These are phyloP conservation scores for Drosophila formosana DNA, from an alignment of 2,888 invertebrate species.

Conservation along the genomic window DNA sequence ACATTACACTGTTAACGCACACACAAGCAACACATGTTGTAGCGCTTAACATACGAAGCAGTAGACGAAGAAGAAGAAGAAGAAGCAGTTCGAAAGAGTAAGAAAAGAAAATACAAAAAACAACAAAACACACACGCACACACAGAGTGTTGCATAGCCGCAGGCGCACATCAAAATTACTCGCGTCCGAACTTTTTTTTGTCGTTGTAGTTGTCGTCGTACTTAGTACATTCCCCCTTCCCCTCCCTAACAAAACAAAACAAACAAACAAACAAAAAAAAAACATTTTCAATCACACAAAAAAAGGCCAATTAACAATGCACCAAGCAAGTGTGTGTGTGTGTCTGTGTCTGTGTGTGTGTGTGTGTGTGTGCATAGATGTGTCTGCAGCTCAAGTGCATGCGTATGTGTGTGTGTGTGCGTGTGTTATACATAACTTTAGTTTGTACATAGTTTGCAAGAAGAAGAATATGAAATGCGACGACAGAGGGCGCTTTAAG, in stretches of 20 bases:
- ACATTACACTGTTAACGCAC: constrained; percentile 19
- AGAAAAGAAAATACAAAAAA: neutral
- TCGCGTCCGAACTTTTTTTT: constrained; percentile 45
- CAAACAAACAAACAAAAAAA: constrained; percentile 6
- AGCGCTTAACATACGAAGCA: constrained; percentile 18
- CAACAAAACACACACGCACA: constrained; percentile 4
- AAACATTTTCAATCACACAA: constrained; percentile 36
- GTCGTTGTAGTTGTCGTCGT: constrained; percentile 58
- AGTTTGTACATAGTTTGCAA: constrained; percentile 59
- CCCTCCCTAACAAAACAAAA: constrained; percentile 3
- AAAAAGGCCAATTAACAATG: constrained; percentile 40
- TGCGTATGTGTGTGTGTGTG: constrained; percentile 20
- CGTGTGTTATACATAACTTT: constrained; percentile 28
- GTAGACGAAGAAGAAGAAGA: neutral
- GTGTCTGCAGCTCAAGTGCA: constrained; percentile 2
- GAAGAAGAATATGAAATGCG: constrained; percentile 33
- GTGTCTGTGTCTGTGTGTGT: neutral
- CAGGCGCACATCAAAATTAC: constrained; percentile 44
- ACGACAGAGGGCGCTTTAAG: constrained; percentile 36
- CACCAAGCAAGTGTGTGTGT: constrained; percentile 15
- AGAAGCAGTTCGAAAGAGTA: neutral
- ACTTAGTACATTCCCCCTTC: constrained; percentile 71
- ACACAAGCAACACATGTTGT: constrained; percentile 11
- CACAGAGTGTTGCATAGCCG: constrained; percentile 59
- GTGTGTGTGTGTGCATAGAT: constrained; percentile 3